These are phyloP conservation scores for Tribolium freemani DNA, from an alignment of 2,888 invertebrate genomes.

Conservation along the genomic window DNA sequence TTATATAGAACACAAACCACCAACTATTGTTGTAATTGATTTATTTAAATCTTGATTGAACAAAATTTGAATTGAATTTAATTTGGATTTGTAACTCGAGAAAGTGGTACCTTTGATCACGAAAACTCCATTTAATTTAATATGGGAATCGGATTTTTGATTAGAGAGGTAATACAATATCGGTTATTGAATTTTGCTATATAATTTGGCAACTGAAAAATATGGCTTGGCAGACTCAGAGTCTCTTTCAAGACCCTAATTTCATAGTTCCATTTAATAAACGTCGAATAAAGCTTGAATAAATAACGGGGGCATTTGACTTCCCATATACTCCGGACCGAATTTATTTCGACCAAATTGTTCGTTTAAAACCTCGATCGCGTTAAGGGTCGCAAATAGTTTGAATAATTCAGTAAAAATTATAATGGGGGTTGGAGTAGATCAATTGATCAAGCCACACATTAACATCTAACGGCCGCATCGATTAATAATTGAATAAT, in stretches of 20 bases:
- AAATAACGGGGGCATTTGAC: slow-evolving; percentile 5
- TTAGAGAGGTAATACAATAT: neutral
- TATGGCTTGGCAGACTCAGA: neutral
- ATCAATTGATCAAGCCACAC: slow-evolving; percentile 22
- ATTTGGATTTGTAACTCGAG: neutral
- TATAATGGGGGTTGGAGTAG: slow-evolving; percentile 26
- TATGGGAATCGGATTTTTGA: neutral
- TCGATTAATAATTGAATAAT: slow-evolving; percentile 37
- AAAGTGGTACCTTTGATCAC: neutral
- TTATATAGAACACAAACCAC: neutral
- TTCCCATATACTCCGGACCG: neutral
- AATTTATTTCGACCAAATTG: slow-evolving; percentile 26
- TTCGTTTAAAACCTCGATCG: slow-evolving; percentile 20
- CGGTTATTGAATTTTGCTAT: neutral
- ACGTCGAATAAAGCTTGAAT: slow-evolving; percentile 13
- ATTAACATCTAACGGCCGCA: slow-evolving; percentile 29
- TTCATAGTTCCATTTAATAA: slow-evolving; percentile 18
- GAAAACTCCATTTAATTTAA: neutral
- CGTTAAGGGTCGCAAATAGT: slow-evolving; percentile 24
- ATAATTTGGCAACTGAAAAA: neutral
- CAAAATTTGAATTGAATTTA: neutral
- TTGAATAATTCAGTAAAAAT: slow-evolving; percentile 33
- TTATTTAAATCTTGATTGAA: neutral
- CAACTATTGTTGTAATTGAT: neutral
- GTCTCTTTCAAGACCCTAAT: neutral